Percentiles rank a stretch among this genome's conserved stretches.
phyloP scores from a whole-genome alignment of 2,113 vertebrate genomes.

The Notothenia coriiceps region DNA sequence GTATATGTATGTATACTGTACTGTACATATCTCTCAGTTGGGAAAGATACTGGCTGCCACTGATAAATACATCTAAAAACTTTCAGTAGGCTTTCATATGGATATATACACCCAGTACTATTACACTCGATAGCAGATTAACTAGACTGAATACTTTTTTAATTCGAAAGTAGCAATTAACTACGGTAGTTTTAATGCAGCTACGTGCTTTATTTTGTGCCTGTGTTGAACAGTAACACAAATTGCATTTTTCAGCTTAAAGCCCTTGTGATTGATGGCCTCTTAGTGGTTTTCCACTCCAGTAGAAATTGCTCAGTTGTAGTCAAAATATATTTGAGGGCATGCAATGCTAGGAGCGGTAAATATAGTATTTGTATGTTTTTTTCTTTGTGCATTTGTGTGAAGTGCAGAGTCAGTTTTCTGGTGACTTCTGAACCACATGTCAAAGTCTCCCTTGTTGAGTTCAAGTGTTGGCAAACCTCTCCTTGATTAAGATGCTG shows the following conservation, averaged over 20 bases:
- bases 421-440: not conserved
- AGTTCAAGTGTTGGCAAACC: constrained; percentile 13
- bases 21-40: not conserved
- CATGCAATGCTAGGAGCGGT: not conserved
- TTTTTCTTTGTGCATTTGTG: not conserved
- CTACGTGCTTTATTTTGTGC: not conserved
- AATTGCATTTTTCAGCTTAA: constrained; percentile 2
- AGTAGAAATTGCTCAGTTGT: not conserved
- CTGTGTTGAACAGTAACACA: not conserved
- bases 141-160: not conserved
- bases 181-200: too few species aligned
- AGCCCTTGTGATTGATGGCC: constrained; percentile 25
- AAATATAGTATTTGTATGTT: not conserved
- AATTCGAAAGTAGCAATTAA: not conserved
- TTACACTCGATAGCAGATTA: not conserved
- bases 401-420: not conserved
- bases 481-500: constrained; percentile 1
- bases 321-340: constrained; percentile 6
- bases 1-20: too few species aligned
- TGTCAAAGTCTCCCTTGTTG: not conserved
- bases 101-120: not conserved
- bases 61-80: not conserved
- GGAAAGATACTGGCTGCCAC: not conserved
- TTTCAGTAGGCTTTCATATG: not conserved
- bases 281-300: not conserved